These are phyloP conservation scores for Nomada fabriciana DNA, from an alignment of 2,888 invertebrate species.

Conservation along the genomic window DNA sequence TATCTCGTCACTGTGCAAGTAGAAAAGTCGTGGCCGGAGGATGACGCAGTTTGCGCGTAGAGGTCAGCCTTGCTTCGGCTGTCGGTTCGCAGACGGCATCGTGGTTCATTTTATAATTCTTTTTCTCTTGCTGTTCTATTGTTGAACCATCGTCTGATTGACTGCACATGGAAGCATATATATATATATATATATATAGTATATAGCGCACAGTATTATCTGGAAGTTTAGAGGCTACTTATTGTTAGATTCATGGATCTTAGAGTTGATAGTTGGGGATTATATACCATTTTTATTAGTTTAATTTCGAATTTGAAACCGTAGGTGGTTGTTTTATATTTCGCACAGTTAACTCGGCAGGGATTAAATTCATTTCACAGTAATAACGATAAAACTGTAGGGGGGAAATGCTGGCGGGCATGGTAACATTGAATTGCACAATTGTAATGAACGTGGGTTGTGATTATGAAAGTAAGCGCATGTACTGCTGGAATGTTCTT, in stretches of 20 bases:
- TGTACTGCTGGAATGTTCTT: neutral
- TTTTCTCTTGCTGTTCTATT: neutral
- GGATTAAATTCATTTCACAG: too few relatives aligned
- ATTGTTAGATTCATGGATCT: too few relatives aligned
- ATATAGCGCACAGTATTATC: neutral
- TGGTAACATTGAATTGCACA: neutral
- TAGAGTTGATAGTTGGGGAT: too few relatives aligned
- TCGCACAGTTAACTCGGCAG: too few relatives aligned
- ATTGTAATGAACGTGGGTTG: neutral
- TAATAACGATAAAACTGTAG: too few relatives aligned
- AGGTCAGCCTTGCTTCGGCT: neutral
- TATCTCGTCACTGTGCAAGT: slow-evolving; percentile 32
- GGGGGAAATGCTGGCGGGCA: neutral
- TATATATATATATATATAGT: neutral
- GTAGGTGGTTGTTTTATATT: too few relatives aligned
- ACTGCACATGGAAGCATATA: neutral
- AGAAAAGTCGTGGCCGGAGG: slow-evolving; percentile 8
- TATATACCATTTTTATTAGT: too few relatives aligned
- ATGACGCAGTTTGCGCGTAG: slow-evolving; percentile 1
- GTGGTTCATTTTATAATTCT: neutral
- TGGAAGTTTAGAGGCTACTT: neutral
- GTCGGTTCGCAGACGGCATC: neutral
- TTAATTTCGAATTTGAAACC: too few relatives aligned
- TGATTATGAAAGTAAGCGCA: neutral
- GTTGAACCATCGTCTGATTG: too few relatives aligned